Evolutionary conservation across 2,113 vertebrate species (phyloP).

Genomic region (Suncus etruscus): DNA sequence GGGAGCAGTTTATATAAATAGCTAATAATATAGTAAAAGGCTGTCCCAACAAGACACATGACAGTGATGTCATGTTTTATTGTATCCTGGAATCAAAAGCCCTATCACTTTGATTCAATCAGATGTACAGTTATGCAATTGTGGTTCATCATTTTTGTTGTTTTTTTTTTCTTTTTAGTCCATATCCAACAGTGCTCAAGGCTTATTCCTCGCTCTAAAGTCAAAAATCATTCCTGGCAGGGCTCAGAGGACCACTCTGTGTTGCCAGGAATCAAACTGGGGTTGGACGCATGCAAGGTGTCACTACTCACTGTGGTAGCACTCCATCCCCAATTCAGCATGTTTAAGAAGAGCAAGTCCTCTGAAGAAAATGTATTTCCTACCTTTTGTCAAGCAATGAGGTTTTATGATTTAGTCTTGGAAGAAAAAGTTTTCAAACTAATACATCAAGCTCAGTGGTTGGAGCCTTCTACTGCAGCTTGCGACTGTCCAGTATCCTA

Average conservation of each 20-base stretch:
- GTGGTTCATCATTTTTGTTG: background rate
- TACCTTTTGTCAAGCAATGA: slow-evolving; percentile 26
- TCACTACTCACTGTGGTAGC: too few species aligned
- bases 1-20: background rate
- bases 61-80: background rate
- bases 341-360: slow-evolving; percentile 25
- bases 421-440: slow-evolving; percentile 72
- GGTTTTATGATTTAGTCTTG: slow-evolving; percentile 51
- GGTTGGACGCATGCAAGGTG: too few species aligned
- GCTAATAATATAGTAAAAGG: background rate
- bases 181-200: too few species aligned
- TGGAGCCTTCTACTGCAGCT: slow-evolving; percentile 68
- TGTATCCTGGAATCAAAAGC: background rate
- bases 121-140: background rate
- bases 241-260: too few species aligned
- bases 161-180: too few species aligned
- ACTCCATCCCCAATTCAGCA: background rate
- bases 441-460: slow-evolving; percentile 61
- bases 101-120: slow-evolving; percentile 10
- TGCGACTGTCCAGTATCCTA: slow-evolving; percentile 63
- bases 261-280: too few species aligned
- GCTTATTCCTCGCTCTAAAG: too few species aligned
- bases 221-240: too few species aligned
- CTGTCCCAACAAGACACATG: background rate
- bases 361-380: slow-evolving; percentile 40